These are phyloP conservation scores for Notothenia coriiceps DNA, from an alignment of 2,113 vertebrate species.

Conservation along the genomic window DNA sequence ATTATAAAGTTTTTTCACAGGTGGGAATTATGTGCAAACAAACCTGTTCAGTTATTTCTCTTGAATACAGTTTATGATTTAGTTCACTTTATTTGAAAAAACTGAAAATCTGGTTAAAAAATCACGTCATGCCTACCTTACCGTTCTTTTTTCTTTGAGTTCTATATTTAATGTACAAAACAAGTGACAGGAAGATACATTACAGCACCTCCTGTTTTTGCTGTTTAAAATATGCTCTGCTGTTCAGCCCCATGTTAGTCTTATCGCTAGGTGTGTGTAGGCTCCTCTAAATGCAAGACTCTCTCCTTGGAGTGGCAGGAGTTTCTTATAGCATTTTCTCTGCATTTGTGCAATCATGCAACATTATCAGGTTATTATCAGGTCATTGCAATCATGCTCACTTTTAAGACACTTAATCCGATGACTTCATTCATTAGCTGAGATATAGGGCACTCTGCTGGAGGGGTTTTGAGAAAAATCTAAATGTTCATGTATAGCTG, in stretches of 20 bases:
- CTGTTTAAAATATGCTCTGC: background rate
- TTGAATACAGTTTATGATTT: background rate
- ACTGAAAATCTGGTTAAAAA: background rate
- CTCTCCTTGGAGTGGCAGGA: background rate
- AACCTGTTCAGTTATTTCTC: background rate
- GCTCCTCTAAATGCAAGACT: background rate
- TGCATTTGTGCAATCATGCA: background rate
- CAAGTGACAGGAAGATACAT: background rate
- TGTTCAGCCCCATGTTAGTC: too few species aligned
- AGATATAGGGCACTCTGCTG: background rate
- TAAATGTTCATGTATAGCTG: background rate
- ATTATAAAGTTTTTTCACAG: background rate
- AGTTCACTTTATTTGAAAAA: background rate
- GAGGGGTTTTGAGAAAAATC: background rate
- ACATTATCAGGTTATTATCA: constrained; percentile 2
- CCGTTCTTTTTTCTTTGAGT: too few species aligned
- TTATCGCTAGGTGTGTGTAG: background rate
- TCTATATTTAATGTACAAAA: background rate
- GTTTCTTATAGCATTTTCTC: background rate
- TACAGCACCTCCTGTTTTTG: background rate
- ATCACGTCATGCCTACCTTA: background rate
- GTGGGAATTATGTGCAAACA: background rate
- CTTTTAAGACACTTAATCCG: background rate
- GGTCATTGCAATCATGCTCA: background rate
- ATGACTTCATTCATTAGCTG: background rate